Conservation (phyloP, 2,113 vertebrate genomes). For the Fregata magnificens region DNA sequence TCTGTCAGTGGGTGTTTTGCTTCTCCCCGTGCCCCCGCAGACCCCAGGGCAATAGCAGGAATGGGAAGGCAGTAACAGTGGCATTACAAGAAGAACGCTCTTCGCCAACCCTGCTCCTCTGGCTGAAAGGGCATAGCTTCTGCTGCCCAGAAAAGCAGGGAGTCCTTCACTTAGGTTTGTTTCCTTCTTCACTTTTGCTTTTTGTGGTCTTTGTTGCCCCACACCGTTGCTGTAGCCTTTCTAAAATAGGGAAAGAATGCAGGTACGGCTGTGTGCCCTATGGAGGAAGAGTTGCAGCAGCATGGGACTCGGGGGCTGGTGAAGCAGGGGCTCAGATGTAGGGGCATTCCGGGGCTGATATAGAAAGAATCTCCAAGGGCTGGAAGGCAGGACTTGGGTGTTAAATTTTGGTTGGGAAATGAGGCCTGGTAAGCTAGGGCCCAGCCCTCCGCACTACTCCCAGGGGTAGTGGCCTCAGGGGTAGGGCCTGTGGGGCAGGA, state of each 20-base stretch:
- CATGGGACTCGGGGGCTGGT: not conserved
- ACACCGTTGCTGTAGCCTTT: not conserved
- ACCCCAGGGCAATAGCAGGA: not conserved
- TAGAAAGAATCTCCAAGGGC: not conserved
- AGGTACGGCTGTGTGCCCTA: not conserved
- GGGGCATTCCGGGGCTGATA: not conserved
- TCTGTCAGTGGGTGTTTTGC: not conserved
- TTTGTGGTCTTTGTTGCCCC: not conserved
- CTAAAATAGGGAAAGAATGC: not conserved
- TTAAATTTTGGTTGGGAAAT: not conserved
- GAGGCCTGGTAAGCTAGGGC: not conserved
- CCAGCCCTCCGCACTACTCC: not conserved
- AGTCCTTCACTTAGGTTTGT: not conserved
- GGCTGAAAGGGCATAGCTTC: not conserved
- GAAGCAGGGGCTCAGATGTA: not conserved
- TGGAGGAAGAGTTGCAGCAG: not conserved
- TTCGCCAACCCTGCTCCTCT: not conserved
- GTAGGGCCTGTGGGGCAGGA: not conserved
- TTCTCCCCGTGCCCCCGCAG: fast-evolving
- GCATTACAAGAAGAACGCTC: not conserved
- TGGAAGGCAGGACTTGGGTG: not conserved
- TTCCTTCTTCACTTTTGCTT: not conserved
- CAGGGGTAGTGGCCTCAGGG: not conserved
- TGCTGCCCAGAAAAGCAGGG: not conserved
- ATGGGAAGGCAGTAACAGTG: not conserved